Base-by-base conservation (phyloP, 1,140 invertebrate genomes). In the Neodiprion fabricii region DNA sequence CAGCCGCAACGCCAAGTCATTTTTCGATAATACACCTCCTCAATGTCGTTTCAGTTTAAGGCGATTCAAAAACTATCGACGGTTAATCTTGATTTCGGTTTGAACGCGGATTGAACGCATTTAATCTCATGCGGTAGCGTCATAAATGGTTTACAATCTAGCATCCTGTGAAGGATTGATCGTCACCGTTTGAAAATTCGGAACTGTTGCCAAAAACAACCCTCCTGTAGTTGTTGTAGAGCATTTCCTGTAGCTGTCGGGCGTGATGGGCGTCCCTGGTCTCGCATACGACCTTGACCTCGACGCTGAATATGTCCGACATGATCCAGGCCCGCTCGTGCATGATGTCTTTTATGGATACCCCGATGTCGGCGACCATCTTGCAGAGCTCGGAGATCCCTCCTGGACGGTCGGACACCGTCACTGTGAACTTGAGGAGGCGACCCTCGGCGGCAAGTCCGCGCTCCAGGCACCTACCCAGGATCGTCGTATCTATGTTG, bases 261-360 rank as follows among this genome's bases (percentile, higher is more conserved):
- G 92, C 91, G 85, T 98, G 96, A 1, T 93, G 91, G 74, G 91
- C 90, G 77, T 97, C 96, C 77, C 94, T 89, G 0, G 96, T 97
- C 86, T 98, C 96, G 79, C 93, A 95, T 1, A 96, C 91, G 1
- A 96, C 93, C 87, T 95, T 95, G 1, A 95, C 93, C 79, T 93
- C 91, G 73, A 95, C 94, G 81, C 94, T 93, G 85, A 96, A 97
- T 14, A 98, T 93, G 85, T 98, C 96, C 4, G 92, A 92, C 49
- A 92, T 92, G 12, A 98, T 91, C 96, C 97, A 98, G 7, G 97
- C 96, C 74, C 97, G 89, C 85, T 98, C 97, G 85, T 98, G 97
- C 85, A 96, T 94, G 73, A 98, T 96, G 81, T 98, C 96, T 86
- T 98, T 98, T 71, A 98, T 96, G 61, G 95, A 96, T 7, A 96